Percentiles rank a stretch among this genome's conserved stretches.
These are phyloP conservation scores for Periplaneta americana DNA, from an alignment of 1,140 invertebrate species.

Conservation along the genomic window DNA sequence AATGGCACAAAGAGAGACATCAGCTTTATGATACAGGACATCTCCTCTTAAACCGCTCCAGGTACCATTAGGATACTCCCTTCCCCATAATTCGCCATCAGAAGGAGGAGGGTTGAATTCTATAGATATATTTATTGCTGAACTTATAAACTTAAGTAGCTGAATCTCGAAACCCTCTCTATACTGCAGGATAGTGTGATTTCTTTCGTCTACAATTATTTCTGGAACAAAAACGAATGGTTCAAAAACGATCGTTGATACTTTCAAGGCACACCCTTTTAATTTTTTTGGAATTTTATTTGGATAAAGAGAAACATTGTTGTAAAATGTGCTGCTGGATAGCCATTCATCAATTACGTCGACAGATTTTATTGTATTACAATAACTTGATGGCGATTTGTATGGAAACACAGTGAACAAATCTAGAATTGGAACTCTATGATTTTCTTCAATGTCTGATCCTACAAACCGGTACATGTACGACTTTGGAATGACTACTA, in stretches of 20 bases:
- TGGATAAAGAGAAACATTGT: not conserved
- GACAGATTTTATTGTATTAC: not conserved
- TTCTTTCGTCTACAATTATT: not conserved
- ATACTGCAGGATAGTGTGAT: not conserved
- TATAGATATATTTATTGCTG: not conserved
- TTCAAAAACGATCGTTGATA: not conserved
- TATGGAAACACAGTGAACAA: not conserved
- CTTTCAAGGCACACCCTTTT: not conserved
- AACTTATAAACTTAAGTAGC: not conserved
- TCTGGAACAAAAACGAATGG: not conserved
- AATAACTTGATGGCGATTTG: not conserved
- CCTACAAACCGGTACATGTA: not conserved
- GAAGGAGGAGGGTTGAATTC: not conserved
- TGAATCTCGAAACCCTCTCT: not conserved
- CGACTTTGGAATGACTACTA: not conserved
- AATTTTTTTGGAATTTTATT: not conserved
- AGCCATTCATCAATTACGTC: not conserved
- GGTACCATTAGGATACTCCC: not conserved
- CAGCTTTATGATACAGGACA: not conserved
- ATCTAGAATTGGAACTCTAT: not conserved
- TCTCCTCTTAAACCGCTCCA: not conserved
- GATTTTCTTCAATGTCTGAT: not conserved
- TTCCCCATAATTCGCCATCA: not conserved
- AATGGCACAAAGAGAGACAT: not conserved
- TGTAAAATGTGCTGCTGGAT: not conserved